These are phyloP conservation scores for Melikaiella ostensackeni DNA, from an alignment of 2,888 invertebrate species.

Conservation along the genomic window DNA sequence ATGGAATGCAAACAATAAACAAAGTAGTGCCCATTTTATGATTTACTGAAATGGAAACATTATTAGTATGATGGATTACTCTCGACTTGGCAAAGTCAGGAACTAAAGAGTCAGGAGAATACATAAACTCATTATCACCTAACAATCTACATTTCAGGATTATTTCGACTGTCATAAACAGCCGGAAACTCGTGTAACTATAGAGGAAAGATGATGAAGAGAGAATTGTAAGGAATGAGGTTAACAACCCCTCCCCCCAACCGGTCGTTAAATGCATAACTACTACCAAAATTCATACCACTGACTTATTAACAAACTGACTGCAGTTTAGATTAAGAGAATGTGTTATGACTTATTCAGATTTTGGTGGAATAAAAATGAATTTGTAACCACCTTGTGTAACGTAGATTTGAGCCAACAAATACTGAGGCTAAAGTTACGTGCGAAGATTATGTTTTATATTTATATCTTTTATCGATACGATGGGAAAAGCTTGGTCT, in stretches of 20 bases:
- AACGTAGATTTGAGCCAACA: not conserved
- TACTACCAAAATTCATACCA: not conserved
- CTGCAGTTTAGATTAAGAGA: not conserved
- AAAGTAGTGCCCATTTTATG: no score
- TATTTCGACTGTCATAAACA: constrained; percentile 22
- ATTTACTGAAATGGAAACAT: no score
- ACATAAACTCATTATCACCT: not conserved
- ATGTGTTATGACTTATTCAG: not conserved
- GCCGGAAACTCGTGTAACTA: not conserved
- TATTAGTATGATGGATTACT: no score
- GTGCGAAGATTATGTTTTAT: not conserved
- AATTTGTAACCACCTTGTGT: not conserved
- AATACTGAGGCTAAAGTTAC: not conserved
- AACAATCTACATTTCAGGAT: constrained; percentile 10
- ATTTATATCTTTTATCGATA: constrained; percentile 30
- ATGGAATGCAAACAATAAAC: no score
- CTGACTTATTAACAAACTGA: not conserved
- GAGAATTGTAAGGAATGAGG: constrained; percentile 1
- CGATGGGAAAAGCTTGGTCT: not conserved
- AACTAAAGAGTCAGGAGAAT: not conserved
- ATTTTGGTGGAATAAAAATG: not conserved
- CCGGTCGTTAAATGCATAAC: not conserved
- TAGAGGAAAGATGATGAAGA: not conserved
- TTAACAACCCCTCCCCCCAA: not conserved
- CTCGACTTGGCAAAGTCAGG: no score